Evolutionary conservation across 2,797 vertebrate genomes (phyloP).

Genomic region (Cryptoprocta ferox): DNA sequence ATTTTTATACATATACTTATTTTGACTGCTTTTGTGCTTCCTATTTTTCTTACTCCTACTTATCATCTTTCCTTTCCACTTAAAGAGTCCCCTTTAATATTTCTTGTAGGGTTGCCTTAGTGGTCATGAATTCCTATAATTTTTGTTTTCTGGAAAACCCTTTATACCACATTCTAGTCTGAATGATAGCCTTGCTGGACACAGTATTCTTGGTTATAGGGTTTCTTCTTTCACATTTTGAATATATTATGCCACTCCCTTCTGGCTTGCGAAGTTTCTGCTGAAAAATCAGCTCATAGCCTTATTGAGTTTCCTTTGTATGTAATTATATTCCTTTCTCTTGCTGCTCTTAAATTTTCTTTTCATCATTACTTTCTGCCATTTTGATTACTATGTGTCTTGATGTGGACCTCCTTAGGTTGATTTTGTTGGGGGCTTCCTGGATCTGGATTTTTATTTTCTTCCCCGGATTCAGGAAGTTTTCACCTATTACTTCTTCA

Average conservation of each 20-base stretch:
- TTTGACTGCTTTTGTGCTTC: neutral
- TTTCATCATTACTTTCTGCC: neutral
- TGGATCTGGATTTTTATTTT: neutral
- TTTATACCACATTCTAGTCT: neutral
- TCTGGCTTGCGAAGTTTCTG: neutral
- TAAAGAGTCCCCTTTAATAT: neutral
- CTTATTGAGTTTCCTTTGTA: neutral
- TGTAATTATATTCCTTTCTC: neutral
- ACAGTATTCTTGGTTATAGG: neutral
- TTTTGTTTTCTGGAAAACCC: neutral
- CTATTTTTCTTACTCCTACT: neutral
- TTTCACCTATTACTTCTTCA: neutral
- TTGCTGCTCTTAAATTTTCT: neutral
- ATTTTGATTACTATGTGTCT: neutral
- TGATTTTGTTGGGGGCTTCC: neutral
- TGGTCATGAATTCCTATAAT: neutral
- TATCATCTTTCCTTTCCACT: neutral
- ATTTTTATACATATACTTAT: neutral
- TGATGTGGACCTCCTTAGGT: neutral
- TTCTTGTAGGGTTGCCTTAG: neutral
- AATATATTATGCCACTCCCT: neutral
- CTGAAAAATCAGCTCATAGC: neutral
- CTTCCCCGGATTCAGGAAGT: neutral
- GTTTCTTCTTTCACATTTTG: neutral
- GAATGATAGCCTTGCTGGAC: neutral